These are phyloP conservation scores for Pygmarrhopalites habei DNA, from an alignment of 1,140 invertebrate species.

Conservation along the genomic window DNA sequence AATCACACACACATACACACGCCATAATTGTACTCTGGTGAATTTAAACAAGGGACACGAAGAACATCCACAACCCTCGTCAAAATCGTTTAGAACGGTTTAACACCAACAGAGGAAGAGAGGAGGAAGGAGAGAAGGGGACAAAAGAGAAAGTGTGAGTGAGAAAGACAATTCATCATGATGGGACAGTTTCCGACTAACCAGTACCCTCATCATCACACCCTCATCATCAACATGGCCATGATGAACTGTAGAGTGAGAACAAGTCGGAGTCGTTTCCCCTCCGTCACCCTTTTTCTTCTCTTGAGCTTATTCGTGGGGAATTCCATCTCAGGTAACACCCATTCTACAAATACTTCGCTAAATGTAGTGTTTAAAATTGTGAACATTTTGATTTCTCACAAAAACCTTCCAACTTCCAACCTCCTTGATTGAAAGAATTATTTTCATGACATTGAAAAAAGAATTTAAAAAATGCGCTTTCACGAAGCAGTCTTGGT, in stretches of 20 bases:
- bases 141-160: too few species aligned
- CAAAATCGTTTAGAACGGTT: too few species aligned
- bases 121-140: too few species aligned
- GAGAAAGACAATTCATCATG: too few species aligned
- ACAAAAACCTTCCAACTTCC: not conserved
- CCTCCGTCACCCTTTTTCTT: slow-evolving; percentile 18
- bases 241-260: too few species aligned
- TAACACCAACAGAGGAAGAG: too few species aligned
- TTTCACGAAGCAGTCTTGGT: too few species aligned
- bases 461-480: too few species aligned
- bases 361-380: not conserved
- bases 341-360: not conserved
- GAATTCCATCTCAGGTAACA: slow-evolving; percentile 30
- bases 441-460: not conserved
- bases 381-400: not conserved
- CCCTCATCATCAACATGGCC: too few species aligned
- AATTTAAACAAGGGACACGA: not conserved
- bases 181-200: too few species aligned
- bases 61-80: too few species aligned
- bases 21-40: not conserved
- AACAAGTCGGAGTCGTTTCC: not conserved
- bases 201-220: too few species aligned
- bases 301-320: slow-evolving; percentile 35
- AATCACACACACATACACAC: not conserved
- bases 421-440: not conserved